These are phyloP conservation scores for Lasius fuliginosus DNA, from an alignment of 2,888 invertebrate species.

Conservation along the genomic window DNA sequence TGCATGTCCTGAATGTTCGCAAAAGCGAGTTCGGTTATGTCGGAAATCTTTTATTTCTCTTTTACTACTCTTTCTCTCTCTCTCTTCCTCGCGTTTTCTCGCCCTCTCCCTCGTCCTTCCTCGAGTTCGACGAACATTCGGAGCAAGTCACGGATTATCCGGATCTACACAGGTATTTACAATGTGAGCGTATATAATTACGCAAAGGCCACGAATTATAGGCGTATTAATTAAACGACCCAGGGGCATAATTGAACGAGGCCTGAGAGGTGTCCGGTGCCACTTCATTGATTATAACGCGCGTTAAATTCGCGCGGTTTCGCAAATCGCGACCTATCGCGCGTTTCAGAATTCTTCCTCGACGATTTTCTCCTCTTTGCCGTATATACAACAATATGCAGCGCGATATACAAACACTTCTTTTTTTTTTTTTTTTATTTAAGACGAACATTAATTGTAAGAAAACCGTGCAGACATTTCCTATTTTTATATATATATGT, in stretches of 20 bases:
- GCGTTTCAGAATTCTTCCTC: conserved; percentile 48
- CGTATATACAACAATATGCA: too few relatives aligned
- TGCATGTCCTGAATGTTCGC: conserved; percentile 41
- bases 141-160: conserved; percentile 58
- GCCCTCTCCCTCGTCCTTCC: not conserved
- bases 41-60: conserved; percentile 11
- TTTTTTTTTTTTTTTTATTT: not conserved
- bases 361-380: not conserved
- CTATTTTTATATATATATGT: not conserved
- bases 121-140: not conserved
- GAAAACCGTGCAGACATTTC: not conserved
- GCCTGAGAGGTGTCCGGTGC: conserved; percentile 66
- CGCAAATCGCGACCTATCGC: conserved; percentile 63
- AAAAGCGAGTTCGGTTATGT: conserved; percentile 28
- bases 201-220: conserved; percentile 65
- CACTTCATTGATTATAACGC: conserved; percentile 77
- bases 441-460: not conserved
- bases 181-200: conserved; percentile 62
- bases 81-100: conserved; percentile 7
- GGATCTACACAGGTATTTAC: conserved; percentile 52
- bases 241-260: conserved; percentile 62
- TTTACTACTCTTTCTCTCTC: conserved; percentile 13
- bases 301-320: conserved; percentile 73
- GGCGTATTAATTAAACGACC: conserved; percentile 68
- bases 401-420: not conserved